These are phyloP conservation scores for Varanus salvator DNA, from an alignment of 2,113 vertebrate species.

Conservation along the genomic window DNA sequence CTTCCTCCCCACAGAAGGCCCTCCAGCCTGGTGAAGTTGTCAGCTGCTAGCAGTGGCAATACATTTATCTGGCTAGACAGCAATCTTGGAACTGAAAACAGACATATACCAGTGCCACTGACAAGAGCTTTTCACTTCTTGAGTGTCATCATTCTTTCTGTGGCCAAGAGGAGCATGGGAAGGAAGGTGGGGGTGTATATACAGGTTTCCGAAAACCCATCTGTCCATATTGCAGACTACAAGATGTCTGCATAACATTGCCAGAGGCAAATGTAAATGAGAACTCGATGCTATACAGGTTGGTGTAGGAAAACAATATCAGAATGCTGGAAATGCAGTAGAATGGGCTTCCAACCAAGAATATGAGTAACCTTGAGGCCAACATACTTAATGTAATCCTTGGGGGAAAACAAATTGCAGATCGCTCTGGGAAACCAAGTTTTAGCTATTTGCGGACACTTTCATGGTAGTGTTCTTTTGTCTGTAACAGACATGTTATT, in stretches of 20 bases:
- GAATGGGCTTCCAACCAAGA: conserved; percentile 55
- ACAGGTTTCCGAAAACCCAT: neutral
- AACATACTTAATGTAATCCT: conserved; percentile 70
- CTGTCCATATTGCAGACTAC: neutral
- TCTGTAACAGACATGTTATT: conserved; percentile 74
- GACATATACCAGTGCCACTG: neutral
- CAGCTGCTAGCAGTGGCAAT: neutral
- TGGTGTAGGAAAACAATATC: neutral
- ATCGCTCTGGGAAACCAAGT: conserved; percentile 67
- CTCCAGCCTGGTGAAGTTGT: neutral
- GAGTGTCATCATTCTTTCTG: neutral
- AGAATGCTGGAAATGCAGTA: conserved; percentile 13
- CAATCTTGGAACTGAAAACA: neutral
- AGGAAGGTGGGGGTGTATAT: neutral
- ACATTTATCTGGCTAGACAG: neutral
- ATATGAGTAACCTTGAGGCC: conserved; percentile 67
- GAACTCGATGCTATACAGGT: accelerated
- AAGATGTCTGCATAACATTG: neutral
- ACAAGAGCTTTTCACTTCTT: neutral
- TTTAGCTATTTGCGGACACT: conserved; percentile 73
- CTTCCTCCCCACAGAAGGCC: neutral
- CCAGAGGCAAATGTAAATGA: accelerated
- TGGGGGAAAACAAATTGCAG: conserved; percentile 65
- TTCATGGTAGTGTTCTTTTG: conserved; percentile 77
- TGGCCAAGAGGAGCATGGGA: neutral